A percentile compares a stretch with the other conserved stretches of the same genome.
Conservation (phyloP, 2,797 vertebrate genomes). For the Neoniphon sammara region DNA sequence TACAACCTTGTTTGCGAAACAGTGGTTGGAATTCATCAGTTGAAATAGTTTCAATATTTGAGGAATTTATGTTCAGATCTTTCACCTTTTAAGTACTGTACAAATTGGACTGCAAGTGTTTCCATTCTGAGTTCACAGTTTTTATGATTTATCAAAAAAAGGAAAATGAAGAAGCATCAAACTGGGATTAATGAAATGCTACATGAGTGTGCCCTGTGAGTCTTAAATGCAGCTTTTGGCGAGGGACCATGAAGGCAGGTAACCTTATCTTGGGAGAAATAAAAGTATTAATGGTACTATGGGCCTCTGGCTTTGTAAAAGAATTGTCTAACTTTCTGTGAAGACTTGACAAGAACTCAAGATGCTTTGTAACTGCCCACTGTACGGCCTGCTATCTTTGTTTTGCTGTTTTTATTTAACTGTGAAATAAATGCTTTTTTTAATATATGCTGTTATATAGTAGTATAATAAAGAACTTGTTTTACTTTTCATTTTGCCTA, state of each 20-base stretch:
- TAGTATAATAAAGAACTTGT: constrained; percentile 76
- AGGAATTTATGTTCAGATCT: constrained; percentile 8
- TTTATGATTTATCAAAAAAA: neutral
- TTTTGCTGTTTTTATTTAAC: constrained; percentile 80
- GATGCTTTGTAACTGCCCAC: constrained; percentile 44
- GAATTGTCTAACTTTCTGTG: constrained; percentile 8
- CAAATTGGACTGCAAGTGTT: constrained; percentile 10
- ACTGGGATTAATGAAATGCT: constrained; percentile 24
- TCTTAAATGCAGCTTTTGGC: constrained; percentile 48
- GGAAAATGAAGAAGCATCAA: constrained; percentile 8
- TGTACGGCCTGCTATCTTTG: constrained; percentile 60
- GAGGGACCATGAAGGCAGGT: constrained; percentile 65
- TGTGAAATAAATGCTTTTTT: constrained; percentile 74
- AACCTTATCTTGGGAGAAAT: constrained; percentile 30
- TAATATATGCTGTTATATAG: constrained; percentile 75
- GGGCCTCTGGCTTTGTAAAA: neutral
- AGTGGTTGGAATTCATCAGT: constrained; percentile 31
- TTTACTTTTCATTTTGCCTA: constrained; percentile 63
- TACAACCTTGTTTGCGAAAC: constrained; percentile 7
- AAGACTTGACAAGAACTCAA: constrained; percentile 34
- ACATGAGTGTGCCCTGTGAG: constrained; percentile 69
- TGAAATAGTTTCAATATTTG: constrained; percentile 24
- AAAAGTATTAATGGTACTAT: constrained; percentile 4
- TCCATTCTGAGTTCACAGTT: constrained; percentile 19
- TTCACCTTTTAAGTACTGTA: constrained; percentile 1